A percentile compares a stretch with the other conserved stretches of the same genome.
phyloP scores from a whole-genome alignment of 2,113 vertebrate species.

The Sciurus niger region DNA sequence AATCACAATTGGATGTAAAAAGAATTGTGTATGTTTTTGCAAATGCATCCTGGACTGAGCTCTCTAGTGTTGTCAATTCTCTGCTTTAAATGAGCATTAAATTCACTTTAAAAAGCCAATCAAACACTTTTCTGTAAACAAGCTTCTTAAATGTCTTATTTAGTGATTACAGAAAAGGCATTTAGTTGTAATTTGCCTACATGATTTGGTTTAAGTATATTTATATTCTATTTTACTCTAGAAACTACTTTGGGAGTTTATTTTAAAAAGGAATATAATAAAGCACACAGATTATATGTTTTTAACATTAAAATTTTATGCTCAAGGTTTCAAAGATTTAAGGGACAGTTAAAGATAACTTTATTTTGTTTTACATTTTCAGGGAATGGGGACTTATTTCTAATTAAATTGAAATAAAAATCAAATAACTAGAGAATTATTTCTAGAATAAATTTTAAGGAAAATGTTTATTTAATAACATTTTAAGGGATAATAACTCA shows the following conservation, averaged over 20 bases:
- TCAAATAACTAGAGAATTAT: slow-evolving; percentile 51
- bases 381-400: slow-evolving; percentile 24
- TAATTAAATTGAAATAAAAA: slow-evolving; percentile 71
- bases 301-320: slow-evolving; percentile 47
- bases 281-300: slow-evolving; percentile 31
- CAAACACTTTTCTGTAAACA: slow-evolving; percentile 64
- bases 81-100: slow-evolving; percentile 19
- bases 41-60: background rate
- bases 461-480: slow-evolving; percentile 55
- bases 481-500: slow-evolving; percentile 50
- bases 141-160: slow-evolving; percentile 69
- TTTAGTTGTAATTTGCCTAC: slow-evolving; percentile 62
- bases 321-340: slow-evolving; percentile 44
- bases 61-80: background rate
- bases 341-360: background rate
- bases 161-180: slow-evolving; percentile 63
- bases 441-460: slow-evolving; percentile 43
- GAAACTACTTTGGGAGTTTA: slow-evolving; percentile 50
- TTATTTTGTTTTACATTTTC: slow-evolving; percentile 65
- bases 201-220: slow-evolving; percentile 67
- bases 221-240: slow-evolving; percentile 66
- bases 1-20: background rate
- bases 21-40: background rate
- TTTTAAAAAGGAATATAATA: slow-evolving; percentile 54
- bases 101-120: slow-evolving; percentile 59